Base-by-base conservation (phyloP, 2,797 vertebrate genomes). In the Pangasius sanitwongsei region DNA sequence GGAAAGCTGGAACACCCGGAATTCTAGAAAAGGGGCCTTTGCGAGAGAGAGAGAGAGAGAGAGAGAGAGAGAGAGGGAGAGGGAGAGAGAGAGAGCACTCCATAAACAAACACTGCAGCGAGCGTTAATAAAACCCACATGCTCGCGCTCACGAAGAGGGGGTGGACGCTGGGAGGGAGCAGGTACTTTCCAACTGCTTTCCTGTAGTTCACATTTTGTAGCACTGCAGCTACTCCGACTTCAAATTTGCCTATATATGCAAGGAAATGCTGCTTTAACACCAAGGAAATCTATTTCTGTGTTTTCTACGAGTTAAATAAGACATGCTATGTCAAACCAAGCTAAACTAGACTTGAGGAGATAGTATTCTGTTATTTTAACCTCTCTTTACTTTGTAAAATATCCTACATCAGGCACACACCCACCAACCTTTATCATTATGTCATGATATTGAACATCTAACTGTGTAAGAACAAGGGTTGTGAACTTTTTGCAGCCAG, bases 101-200 rank as follows among this genome's bases (percentile, higher is more conserved):
- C 89, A 91, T 92, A 93, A 93, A 93, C 93, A 93, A 92, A 93
- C 91, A 91, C 91, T 93, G 92, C 83, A 88, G 92, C 84, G 86
- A 92, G 89, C 87, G 87, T 88, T 94, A 93, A 94, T 93, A 86
- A 88, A 93, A 93, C 90, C 91, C 93, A 93, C 92, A 93, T 93
- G 92, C 91, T 89, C 50, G 61, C 67, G 82, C 90, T 91, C 89
- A 89, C 92, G 85, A 88, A 92, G 83, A 90, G 89, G 85, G 89
- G 86, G 87, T 90, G 86, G 69, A 85, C 70, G 80, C 83, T 75
- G 89, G 91, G 89, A 88, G 89, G 91, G 89, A 85, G 80, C 57
- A 84, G 90, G 90, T 91, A 92, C 91, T 91, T 92, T 92, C 90
- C 87, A 87, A 87, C 89, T 91, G 89, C 59, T 86, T 88, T 92